Evolutionary conservation across 2,888 invertebrate species (phyloP), one percentile per base, ranked within the genome.

Genomic region (Bombyx huttoni): DNA sequence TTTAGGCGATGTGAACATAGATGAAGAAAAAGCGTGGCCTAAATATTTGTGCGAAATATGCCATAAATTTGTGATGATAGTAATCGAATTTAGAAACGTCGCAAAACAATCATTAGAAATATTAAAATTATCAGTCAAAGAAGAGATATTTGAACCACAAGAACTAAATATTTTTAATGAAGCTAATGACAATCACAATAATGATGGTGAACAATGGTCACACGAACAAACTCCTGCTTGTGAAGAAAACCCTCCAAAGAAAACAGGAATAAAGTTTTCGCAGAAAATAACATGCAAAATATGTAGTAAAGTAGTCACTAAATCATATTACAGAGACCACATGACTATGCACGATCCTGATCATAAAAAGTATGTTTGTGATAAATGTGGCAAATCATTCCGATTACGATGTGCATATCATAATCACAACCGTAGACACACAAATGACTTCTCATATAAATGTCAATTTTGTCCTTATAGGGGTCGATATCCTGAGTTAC

Each of bases 351-450:
- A 78, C 58, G 77, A 80, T 51, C 75, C 77, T 6, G 67, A 77
- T 49, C 73, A 73, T 33, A 70, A 74, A 46, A 75, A 75, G 48
- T 78, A 75, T 65, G 65, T 81, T 2, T 81, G 81, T 59, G 79
- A 81, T 54, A 58, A 80, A 0, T 81, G 81, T 55, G 81, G 81
- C 2, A 80, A 78, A 53, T 72, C 75, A 13, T 81, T 79, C 53
- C 59, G 77, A 50, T 58, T 75, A 14, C 57, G 75, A 50, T 78
- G 78, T 60, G 73, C 79, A 0, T 78, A 78, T 50, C 70, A 70
- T 51, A 79, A 77, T 52, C 79, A 80, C 47, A 75, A 73, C 45
- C 54, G 73, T 9, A 61, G 72, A 45, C 79, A 80, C 48, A 65
- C 73, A n/a, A 73, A 62, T 54, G 78, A 75, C 24, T 79, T 79